Evolutionary conservation across 92 coral and sea anemone species (phyloP).

Genomic region (Zoanthus sociatus): DNA sequence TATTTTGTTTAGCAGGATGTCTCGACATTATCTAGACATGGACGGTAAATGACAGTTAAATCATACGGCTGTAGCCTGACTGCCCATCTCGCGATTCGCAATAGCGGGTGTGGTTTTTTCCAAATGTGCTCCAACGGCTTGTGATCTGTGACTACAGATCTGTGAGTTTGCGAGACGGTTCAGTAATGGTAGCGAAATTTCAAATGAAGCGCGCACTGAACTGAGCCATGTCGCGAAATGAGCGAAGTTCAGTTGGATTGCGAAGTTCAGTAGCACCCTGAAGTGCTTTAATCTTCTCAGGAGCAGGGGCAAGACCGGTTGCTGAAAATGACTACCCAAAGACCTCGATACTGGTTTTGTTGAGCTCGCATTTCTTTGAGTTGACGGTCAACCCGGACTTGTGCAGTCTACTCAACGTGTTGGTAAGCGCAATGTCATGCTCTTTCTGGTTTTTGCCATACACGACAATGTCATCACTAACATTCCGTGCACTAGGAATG

Average conservation of each 20-base stretch:
- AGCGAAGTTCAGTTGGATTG: no score
- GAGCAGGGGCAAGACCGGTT: not conserved
- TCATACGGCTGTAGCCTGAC: not conserved
- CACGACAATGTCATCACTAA: no score
- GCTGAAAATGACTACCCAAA: constrained; percentile 19
- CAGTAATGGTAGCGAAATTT: no score
- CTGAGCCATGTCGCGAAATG: not conserved
- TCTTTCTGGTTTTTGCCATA: no score
- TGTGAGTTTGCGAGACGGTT: not conserved
- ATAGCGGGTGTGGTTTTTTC: constrained; percentile 28
- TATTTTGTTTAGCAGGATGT: no score
- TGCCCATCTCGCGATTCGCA: constrained; percentile 8
- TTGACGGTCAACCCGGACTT: not conserved
- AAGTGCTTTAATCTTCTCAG: no score
- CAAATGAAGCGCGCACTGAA: no score
- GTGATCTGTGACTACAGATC: not conserved
- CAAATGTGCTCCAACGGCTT: constrained; percentile 42
- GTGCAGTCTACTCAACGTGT: not conserved
- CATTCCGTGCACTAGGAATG: not conserved
- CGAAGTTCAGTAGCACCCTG: no score
- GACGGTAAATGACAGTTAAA: not conserved
- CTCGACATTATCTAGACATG: not conserved
- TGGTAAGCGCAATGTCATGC: not conserved
- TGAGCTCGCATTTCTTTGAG: no score
- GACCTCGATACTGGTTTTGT: not conserved